These are phyloP conservation scores for Anastrepha obliqua DNA, from an alignment of 1,140 invertebrate species.

Conservation along the genomic window DNA sequence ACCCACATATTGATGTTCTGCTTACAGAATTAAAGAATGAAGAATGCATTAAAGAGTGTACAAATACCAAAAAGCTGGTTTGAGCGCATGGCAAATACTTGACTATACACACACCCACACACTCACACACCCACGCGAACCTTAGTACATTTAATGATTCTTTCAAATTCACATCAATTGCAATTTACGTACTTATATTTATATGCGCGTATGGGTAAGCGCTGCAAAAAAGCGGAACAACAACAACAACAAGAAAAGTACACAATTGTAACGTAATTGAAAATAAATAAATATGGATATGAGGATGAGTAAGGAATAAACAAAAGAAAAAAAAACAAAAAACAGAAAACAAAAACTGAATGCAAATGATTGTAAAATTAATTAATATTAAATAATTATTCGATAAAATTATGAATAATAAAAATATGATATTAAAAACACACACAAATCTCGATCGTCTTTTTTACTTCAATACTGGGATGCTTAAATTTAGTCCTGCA, in stretches of 20 bases:
- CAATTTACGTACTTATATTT: neutral
- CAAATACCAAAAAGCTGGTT: too few relatives aligned
- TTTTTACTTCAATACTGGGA: constrained; percentile 57
- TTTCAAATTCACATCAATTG: constrained; percentile 33
- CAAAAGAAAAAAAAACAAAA: neutral
- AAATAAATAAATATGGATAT: too few relatives aligned
- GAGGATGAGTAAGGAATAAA: neutral
- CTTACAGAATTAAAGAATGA: neutral
- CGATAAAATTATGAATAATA: constrained; percentile 54
- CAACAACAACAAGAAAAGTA: constrained; percentile 37
- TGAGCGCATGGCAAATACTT: too few relatives aligned
- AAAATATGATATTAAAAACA: constrained; percentile 54
- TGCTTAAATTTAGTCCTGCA: too few relatives aligned
- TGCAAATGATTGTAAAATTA: constrained; percentile 56
- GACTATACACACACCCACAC: neutral
- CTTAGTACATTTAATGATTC: constrained; percentile 5
- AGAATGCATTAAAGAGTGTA: too few relatives aligned
- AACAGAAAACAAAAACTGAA: neutral
- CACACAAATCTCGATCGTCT: constrained; percentile 17
- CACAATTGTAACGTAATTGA: neutral
- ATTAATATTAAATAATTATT: constrained; percentile 54
- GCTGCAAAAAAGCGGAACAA: neutral
- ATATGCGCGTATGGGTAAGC: neutral
- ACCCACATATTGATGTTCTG: neutral
- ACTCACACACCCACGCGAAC: neutral